A percentile compares a stretch with the other conserved stretches of the same genome.
Evolutionary conservation across 2,888 invertebrate species (phyloP).

Genomic region (Coleophora flavipennella): DNA sequence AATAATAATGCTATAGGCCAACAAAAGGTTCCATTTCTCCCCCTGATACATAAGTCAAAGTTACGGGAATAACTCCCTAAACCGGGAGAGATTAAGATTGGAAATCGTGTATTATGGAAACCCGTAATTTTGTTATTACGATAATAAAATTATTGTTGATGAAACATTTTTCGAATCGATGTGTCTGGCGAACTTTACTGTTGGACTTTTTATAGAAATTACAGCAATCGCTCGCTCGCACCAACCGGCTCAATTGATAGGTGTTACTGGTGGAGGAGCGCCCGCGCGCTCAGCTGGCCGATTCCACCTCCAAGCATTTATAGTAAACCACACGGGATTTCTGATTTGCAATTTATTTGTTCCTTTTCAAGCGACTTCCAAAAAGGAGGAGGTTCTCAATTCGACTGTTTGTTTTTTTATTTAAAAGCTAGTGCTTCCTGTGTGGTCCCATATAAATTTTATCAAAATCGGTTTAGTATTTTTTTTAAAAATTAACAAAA

Average conservation of each 20-base stretch:
- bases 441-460: too few relatives aligned
- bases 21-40: conserved; percentile 73
- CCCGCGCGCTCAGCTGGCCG: conserved; percentile 20
- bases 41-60: conserved; percentile 54
- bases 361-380: too few relatives aligned
- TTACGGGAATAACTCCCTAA: conserved; percentile 50
- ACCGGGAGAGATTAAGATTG: conserved; percentile 43
- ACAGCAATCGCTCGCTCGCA: conserved; percentile 58
- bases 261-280: too few relatives aligned
- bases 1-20: conserved; percentile 73
- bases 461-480: too few relatives aligned
- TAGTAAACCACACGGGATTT: too few relatives aligned
- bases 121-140: conserved; percentile 72
- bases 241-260: conserved; percentile 57
- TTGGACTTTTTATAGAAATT: conserved; percentile 66
- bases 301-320: too few relatives aligned
- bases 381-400: too few relatives aligned
- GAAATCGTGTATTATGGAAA: conserved; percentile 50
- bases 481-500: too few relatives aligned
- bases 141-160: conserved; percentile 73
- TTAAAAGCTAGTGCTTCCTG: too few relatives aligned
- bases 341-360: conserved; percentile 24
- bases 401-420: too few relatives aligned
- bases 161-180: conserved; percentile 70
- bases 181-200: conserved; percentile 69